Evolutionary conservation across 2,888 invertebrate genomes (phyloP), one percentile per base, ranked within the genome.

Genomic region (Thymelicus acteon): DNA sequence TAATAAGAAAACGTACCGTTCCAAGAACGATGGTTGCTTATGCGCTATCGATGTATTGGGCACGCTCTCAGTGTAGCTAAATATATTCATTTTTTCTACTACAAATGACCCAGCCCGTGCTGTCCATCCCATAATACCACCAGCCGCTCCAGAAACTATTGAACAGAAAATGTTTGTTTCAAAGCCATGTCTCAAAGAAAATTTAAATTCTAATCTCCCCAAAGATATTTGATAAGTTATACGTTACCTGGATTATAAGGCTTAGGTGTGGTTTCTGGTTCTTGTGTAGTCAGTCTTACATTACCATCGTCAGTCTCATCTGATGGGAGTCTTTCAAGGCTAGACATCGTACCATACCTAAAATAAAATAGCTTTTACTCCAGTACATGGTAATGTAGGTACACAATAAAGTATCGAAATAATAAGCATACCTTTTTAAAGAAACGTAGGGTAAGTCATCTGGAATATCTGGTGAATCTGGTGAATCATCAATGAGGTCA

Each of bases 81-180:
- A 93, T 48, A 94, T 92, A 73, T 93, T 94, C 96, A 97, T 97
- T 85, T 97, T 97, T 78, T 97, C 97, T 6, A 96, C 96, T 6
- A 97, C 97, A 83, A 96, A 97, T 48, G 95, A 96, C 1, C 97
- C 97, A 7, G 97, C 97, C 73, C 96, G 94, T 7, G 96, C 96
- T 0, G 97, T 97, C 97, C 97, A 97, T 13, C 96, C 96, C 88
- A 95, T 93, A 7, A 95, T 91, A 8, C 95, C 95, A 24, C 94
- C 93, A 7, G 94, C 84, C 6, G 90, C 85, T 70, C 90, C 89
- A 58, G 84, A 19, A 19, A 65, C 70, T 71, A 7, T 6, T 40
- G 39, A 48, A 70, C 12, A 57, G 7, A 2, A 8, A 52, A 52
- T 40, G 57, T 54, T 31, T 57, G 6, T 31, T 44, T 24, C 6